Conservation (phyloP, 2,797 vertebrate species). For the Macrochelys suwanniensis region DNA sequence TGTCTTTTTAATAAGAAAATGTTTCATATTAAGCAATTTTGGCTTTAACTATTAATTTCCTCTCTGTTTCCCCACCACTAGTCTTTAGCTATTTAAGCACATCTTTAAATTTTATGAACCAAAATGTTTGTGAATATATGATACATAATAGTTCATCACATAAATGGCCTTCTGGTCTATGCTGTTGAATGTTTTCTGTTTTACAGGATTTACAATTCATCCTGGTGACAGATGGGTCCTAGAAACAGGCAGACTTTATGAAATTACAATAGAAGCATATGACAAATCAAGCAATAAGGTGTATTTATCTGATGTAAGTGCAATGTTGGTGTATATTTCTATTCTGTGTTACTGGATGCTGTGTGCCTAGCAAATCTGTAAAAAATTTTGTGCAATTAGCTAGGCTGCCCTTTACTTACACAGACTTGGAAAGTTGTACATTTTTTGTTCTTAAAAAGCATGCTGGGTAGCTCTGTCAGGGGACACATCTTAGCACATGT, state of each 20-base stretch:
- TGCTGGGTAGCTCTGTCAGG: background rate
- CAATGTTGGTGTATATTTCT: constrained; percentile 6
- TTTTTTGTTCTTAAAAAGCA: background rate
- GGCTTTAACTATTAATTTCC: background rate
- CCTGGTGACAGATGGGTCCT: constrained; percentile 96
- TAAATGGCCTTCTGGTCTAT: background rate
- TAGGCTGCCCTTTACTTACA: background rate
- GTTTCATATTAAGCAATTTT: background rate
- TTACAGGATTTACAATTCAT: constrained; percentile 90
- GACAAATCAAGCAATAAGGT: constrained; percentile 95
- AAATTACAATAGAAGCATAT: constrained; percentile 91
- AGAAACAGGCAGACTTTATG: constrained; percentile 89
- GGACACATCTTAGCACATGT: background rate
- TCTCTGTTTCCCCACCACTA: constrained; percentile 4
- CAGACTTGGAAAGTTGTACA: background rate
- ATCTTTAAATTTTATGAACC: background rate
- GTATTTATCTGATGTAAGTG: constrained; percentile 93
- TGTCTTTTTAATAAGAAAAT: background rate
- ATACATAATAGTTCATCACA: background rate
- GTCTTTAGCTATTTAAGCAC: background rate
- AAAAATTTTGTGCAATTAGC: background rate
- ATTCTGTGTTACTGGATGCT: background rate
- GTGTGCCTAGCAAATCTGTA: background rate
- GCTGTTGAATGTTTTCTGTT: constrained; percentile 40
- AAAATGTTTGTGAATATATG: constrained; percentile 1